Percentiles rank a stretch among this genome's conserved stretches.
Evolutionary conservation across 2,113 vertebrate species (phyloP).

Genomic region (Sakesphorus luctuosus): DNA sequence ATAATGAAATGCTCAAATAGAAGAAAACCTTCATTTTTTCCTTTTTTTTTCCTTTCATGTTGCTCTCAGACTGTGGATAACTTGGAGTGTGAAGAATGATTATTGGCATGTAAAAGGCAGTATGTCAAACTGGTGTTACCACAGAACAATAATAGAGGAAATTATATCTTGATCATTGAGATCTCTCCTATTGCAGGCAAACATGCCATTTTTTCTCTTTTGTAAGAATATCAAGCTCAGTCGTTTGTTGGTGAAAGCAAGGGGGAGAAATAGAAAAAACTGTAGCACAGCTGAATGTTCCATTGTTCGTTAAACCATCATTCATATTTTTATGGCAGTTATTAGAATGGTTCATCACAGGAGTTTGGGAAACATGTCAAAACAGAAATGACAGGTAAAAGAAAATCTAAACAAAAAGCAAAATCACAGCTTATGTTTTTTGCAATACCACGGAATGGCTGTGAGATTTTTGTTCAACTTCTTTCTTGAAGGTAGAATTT

Average conservation of each 20-base stretch:
- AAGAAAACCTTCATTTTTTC: not conserved
- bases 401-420: slow-evolving; percentile 36
- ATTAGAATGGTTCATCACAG: not conserved
- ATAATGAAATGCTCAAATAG: not conserved
- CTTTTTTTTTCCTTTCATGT: not conserved
- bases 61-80: not conserved
- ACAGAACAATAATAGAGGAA: not conserved
- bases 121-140: not conserved
- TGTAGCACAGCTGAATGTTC: not conserved
- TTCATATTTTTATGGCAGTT: slow-evolving; percentile 1
- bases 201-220: not conserved
- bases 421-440: not conserved
- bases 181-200: not conserved
- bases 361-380: slow-evolving; percentile 27
- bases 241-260: not conserved
- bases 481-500: not conserved
- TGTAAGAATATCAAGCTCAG: not conserved
- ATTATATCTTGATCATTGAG: not conserved
- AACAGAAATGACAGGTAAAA: slow-evolving; percentile 22
- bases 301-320: slow-evolving; percentile 2
- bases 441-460: not conserved
- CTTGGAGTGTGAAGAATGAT: not conserved
- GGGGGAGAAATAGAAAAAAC: not conserved
- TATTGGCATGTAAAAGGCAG: not conserved
- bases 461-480: not conserved